Evolutionary conservation across 2,888 invertebrate species (phyloP), one percentile per base, ranked within the genome.

Genomic region (Leptura quadrifasciata): DNA sequence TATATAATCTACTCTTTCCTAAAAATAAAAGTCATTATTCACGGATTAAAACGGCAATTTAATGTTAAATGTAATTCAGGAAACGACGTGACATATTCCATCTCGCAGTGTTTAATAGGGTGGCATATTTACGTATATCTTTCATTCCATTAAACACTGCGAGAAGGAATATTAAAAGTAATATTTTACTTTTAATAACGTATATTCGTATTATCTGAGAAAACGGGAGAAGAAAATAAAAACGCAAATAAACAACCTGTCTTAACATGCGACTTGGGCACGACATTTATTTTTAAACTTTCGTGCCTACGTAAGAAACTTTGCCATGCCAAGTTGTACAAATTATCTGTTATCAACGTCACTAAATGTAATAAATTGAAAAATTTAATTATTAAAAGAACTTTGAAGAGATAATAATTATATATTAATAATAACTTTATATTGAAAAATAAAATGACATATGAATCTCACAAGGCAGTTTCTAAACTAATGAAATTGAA

Each of bases 41-140:
- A 12, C n/a, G 47, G 15, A 12, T 39, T 39, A 39, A 39, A n/a
- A 47, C n/a, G 17, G 47, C 47, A 15, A 47, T 47, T 47, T 47
- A 15, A 47, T 47, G n/a, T 47, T 47, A 15, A 47, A 47, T 6
- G n/a, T 47, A n/a, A 47, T 47, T n/a, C 47, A 47, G 47, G 47
- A 47, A 47, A 47, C 15, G 47, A 12, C 5, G 47, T 47, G 47
- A 47, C 47, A 47, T 47, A 47, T 47, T 47, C 47, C n/a, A n/a
- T 47, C n/a, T 47, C 47, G n/a, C 47, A n/a, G 47, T 47, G 47
- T 47, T 47, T 47, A 47, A 47, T 47, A n/a, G n/a, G 47, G 47
- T n/a, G 47, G 47, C 15, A 47, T 47, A 47, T 47, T 47, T 47
- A 5, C 47, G 47, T 39, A 39, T 12, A 39, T 39, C 15, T 15